Percentiles rank a stretch among this genome's conserved stretches.
These are phyloP conservation scores for Drosophila bocqueti DNA, from an alignment of 1,140 invertebrate genomes.

Conservation along the genomic window DNA sequence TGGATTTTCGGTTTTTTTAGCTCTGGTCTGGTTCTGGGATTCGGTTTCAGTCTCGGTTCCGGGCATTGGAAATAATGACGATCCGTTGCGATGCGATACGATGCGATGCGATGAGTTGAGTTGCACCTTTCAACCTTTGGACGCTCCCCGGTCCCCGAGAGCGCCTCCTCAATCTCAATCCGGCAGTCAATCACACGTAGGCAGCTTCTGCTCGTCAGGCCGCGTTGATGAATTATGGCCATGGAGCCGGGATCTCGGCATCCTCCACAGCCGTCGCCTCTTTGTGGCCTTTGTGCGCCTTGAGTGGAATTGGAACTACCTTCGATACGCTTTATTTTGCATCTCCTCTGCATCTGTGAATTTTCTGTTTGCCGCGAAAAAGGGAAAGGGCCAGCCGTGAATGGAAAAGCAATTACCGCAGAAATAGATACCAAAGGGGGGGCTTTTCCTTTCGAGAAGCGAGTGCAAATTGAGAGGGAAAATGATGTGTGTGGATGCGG, in stretches of 20 bases:
- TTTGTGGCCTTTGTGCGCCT: conserved; percentile 39
- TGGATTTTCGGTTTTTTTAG: conserved; percentile 44
- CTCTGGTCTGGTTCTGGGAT: conserved; percentile 29
- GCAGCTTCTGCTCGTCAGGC: conserved; percentile 53
- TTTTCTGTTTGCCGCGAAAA: conserved; percentile 23
- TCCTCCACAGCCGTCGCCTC: conserved; percentile 11
- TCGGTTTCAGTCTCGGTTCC: conserved; percentile 35
- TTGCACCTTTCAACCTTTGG: conserved; percentile 42
- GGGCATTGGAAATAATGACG: conserved; percentile 12
- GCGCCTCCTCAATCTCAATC: conserved; percentile 8
- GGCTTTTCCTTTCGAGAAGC: not conserved
- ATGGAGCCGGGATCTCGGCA: conserved; percentile 18
- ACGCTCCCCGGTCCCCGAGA: not conserved
- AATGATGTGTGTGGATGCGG: conserved; percentile 10
- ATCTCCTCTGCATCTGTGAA: conserved; percentile 17
- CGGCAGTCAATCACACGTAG: conserved; percentile 70
- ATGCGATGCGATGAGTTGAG: conserved; percentile 20
- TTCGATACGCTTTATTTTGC: conserved; percentile 43
- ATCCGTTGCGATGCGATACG: conserved; percentile 4
- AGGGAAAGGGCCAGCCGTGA: conserved; percentile 23
- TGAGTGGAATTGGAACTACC: conserved; percentile 15
- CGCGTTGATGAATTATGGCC: conserved; percentile 53
- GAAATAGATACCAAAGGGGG: conserved; percentile 24
- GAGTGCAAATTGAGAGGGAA: conserved; percentile 6
- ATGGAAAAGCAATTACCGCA: conserved; percentile 50